Evolutionary conservation across 2,113 vertebrate species (phyloP).

Genomic region (Arizona elegans): DNA sequence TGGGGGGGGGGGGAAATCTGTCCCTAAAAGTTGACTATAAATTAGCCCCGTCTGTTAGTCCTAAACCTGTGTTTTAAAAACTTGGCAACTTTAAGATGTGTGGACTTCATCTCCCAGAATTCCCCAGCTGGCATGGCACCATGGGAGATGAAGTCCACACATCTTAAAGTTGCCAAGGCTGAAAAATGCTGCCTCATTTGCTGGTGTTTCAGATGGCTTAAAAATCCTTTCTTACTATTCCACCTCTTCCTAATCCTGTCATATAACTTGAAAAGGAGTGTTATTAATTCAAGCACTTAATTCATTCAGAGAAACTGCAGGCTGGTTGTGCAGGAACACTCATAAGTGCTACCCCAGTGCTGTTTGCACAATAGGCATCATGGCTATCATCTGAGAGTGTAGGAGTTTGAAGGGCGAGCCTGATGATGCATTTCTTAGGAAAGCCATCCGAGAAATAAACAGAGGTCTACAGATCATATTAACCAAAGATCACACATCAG

Average conservation of each 20-base stretch:
- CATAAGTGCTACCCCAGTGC: not conserved
- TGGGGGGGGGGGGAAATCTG: not conserved
- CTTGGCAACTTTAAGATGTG: not conserved
- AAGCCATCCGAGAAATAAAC: not conserved
- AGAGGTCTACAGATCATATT: not conserved
- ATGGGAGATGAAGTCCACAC: not conserved
- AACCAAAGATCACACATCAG: too few relatives aligned
- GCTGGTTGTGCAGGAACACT: not conserved
- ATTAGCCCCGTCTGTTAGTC: not conserved
- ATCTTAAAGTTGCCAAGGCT: not conserved
- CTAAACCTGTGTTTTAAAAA: not conserved
- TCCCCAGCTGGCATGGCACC: not conserved
- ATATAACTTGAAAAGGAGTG: not conserved
- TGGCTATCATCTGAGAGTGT: not conserved
- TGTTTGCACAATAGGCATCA: not conserved
- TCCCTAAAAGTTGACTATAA: not conserved
- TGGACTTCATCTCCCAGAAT: not conserved
- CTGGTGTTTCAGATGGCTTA: not conserved
- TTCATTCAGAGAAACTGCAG: not conserved
- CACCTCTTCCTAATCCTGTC: not conserved
- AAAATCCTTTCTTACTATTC: not conserved
- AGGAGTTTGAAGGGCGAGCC: not conserved
- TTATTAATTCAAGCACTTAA: not conserved
- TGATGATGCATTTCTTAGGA: not conserved
- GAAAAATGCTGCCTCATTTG: not conserved